A percentile compares a stretch with the other conserved stretches of the same genome.
Conservation (phyloP, 2,113 vertebrate genomes). For the Seriola aureovittata region DNA sequence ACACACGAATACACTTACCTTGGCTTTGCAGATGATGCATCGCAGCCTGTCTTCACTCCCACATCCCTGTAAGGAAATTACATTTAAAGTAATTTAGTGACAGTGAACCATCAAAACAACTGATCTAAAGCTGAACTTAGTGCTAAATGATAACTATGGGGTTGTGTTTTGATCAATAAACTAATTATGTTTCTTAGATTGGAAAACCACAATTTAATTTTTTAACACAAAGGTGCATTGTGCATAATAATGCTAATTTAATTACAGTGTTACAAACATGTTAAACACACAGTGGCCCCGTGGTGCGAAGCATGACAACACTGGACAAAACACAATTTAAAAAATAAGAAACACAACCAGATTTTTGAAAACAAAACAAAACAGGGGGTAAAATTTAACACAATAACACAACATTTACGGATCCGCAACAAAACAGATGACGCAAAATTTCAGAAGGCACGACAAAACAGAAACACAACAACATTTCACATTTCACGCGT, state of each 20-base stretch:
- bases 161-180: slow-evolving; percentile 60
- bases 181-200: slow-evolving; percentile 60
- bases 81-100: slow-evolving; percentile 48
- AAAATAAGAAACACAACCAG: not conserved
- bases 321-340: not conserved
- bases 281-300: not conserved
- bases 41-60: slow-evolving; percentile 65
- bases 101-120: slow-evolving; percentile 31
- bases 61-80: slow-evolving; percentile 73
- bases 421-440: not conserved
- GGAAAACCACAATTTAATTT: slow-evolving; percentile 28
- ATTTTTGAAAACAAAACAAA: not conserved
- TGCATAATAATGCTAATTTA: slow-evolving; percentile 50
- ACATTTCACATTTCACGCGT: not conserved
- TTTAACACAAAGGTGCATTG: slow-evolving; percentile 49
- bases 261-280: slow-evolving; percentile 42
- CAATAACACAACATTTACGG: not conserved
- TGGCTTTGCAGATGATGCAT: slow-evolving; percentile 73
- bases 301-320: not conserved
- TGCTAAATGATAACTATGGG: slow-evolving; percentile 16
- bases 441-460: not conserved
- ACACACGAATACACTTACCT: slow-evolving; percentile 73
- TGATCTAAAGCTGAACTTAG: slow-evolving; percentile 16
- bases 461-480: not conserved
- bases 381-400: not conserved